phyloP scores from a whole-genome alignment of 2,888 invertebrate species.

The Pomacea canaliculata region DNA sequence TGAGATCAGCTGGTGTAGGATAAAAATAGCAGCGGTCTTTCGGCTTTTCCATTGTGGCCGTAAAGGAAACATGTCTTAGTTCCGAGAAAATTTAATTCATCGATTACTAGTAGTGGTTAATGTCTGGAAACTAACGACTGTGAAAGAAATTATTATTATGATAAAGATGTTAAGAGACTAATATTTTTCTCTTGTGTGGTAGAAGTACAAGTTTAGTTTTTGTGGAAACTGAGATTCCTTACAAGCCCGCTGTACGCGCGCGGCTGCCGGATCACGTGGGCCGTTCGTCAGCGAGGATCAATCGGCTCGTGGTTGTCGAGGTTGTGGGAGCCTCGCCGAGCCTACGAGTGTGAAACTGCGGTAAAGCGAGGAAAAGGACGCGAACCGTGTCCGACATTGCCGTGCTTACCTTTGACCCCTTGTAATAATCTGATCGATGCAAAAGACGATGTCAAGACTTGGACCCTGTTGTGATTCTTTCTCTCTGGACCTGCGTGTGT shows the following conservation, averaged over 20 bases:
- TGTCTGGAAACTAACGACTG: no score
- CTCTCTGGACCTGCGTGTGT: background rate
- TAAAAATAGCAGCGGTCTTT: background rate
- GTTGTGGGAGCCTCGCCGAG: background rate
- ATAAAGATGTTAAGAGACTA: no score
- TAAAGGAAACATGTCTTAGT: background rate
- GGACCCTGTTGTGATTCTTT: background rate
- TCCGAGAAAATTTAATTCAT: background rate
- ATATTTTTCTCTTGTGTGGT: no score
- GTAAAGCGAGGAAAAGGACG: background rate
- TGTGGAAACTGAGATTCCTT: no score
- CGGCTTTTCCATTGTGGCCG: background rate
- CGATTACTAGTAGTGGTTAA: no score
- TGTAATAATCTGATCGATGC: no score
- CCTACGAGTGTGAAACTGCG: background rate
- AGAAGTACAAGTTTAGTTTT: no score
- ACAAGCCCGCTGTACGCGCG: no score
- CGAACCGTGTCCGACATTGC: background rate
- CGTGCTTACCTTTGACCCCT: background rate
- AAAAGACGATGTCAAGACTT: background rate
- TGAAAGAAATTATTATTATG: no score
- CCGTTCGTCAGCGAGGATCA: no score
- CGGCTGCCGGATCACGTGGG: no score
- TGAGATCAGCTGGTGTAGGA: constrained; percentile 3
- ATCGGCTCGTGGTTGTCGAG: background rate